A percentile compares a stretch with the other conserved stretches of the same genome.
These are phyloP conservation scores for Falco cherrug DNA, from an alignment of 2,797 vertebrate genomes.

Conservation along the genomic window DNA sequence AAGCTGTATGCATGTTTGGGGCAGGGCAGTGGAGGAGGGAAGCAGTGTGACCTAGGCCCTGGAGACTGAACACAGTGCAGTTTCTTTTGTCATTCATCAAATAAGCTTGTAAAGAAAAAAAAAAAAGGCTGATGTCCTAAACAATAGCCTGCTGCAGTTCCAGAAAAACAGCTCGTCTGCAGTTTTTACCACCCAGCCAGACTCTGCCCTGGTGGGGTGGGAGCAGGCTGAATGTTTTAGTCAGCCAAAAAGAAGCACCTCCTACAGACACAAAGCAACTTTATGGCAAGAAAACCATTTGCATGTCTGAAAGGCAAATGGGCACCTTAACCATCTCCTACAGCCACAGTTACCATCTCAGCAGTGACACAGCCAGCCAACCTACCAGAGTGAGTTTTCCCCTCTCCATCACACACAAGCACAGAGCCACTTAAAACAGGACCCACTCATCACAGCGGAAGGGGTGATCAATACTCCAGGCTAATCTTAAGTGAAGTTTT, in stretches of 20 bases:
- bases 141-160: conserved; percentile 61
- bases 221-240: conserved; percentile 42
- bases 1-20: background rate
- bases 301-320: conserved; percentile 2
- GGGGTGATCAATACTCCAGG: background rate
- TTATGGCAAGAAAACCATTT: background rate
- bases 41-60: background rate
- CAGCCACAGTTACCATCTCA: background rate
- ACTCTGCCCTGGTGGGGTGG: conserved; percentile 25
- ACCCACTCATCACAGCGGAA: rapidly evolving
- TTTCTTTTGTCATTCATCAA: conserved; percentile 54
- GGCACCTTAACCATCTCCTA: conserved; percentile 2
- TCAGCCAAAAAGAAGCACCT: conserved; percentile 62
- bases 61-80: conserved; percentile 40
- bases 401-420: background rate
- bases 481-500: background rate
- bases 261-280: conserved; percentile 29
- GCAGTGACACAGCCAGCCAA: background rate
- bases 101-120: conserved; percentile 24
- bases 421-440: background rate
- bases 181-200: conserved; percentile 37
- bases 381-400: background rate
- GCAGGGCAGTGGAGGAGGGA: background rate
- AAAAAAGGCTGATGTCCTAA: background rate
- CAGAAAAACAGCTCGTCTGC: conserved; percentile 53